Percentiles rank a stretch among this genome's conserved stretches.
These are phyloP conservation scores for Athene noctua DNA, from an alignment of 2,113 vertebrate species.

Conservation along the genomic window DNA sequence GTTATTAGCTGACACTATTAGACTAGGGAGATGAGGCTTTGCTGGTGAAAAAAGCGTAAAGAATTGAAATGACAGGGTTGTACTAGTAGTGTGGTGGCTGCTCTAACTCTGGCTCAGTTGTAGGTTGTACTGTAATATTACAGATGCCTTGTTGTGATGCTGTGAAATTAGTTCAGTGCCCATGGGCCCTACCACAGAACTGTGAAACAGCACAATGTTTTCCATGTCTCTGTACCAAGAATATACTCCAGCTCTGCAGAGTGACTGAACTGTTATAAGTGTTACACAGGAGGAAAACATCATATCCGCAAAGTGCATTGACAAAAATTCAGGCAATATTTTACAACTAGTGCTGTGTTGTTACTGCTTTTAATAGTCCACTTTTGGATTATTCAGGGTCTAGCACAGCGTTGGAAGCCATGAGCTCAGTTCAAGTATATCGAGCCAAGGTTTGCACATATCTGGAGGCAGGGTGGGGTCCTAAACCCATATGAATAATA, in stretches of 20 bases:
- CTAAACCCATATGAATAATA: neutral
- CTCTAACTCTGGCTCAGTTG: neutral
- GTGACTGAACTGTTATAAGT: neutral
- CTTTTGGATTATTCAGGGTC: neutral
- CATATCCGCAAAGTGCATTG: neutral
- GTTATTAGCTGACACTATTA: constrained; percentile 1
- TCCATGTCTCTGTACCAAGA: neutral
- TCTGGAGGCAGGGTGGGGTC: neutral
- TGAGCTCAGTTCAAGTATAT: neutral
- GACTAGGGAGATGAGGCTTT: neutral
- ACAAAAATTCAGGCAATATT: neutral
- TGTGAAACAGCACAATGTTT: neutral
- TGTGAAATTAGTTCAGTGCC: constrained; percentile 33
- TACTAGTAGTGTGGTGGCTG: neutral
- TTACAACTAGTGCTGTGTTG: neutral
- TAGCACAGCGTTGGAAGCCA: neutral
- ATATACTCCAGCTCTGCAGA: neutral
- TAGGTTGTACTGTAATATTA: neutral
- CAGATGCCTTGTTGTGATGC: neutral
- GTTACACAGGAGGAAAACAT: neutral
- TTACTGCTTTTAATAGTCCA: neutral
- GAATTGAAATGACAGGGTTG: constrained; percentile 31
- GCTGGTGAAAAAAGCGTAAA: constrained; percentile 11
- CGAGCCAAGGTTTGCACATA: neutral
- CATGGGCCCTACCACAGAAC: neutral